These are phyloP conservation scores for Pithys albifrons DNA, from an alignment of 2,113 vertebrate species.

Conservation along the genomic window DNA sequence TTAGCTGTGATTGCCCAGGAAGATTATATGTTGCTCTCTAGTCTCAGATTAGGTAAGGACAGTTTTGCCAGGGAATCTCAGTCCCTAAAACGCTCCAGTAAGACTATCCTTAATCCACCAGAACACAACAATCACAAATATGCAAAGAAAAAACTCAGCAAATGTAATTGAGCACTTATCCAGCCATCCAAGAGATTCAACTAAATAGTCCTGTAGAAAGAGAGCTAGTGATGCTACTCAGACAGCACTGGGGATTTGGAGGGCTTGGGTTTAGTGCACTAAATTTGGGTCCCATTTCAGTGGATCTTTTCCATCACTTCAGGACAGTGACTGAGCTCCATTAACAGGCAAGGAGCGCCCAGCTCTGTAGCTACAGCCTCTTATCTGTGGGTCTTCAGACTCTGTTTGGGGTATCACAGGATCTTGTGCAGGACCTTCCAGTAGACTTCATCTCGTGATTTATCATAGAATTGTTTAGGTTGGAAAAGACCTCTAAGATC, in stretches of 20 bases:
- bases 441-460: neutral
- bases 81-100: neutral
- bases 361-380: neutral
- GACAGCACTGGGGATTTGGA: neutral
- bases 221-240: neutral
- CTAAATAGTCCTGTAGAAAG: neutral
- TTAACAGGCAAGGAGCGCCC: neutral
- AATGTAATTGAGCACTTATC: neutral
- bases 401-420: neutral
- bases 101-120: neutral
- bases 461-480: neutral
- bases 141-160: neutral
- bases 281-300: neutral
- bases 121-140: neutral
- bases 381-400: neutral
- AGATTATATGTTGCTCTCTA: neutral
- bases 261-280: neutral
- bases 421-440: neutral
- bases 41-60: conserved; percentile 21
- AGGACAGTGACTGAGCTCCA: neutral
- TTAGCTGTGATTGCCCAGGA: conserved; percentile 33
- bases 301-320: neutral
- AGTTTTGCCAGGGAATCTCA: neutral
- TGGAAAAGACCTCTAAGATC: neutral
- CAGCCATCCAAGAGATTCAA: neutral